Evolutionary conservation across 2,888 invertebrate species (phyloP), one percentile per base, ranked within the genome.

Genomic region (Sarcophaga caerulescens): DNA sequence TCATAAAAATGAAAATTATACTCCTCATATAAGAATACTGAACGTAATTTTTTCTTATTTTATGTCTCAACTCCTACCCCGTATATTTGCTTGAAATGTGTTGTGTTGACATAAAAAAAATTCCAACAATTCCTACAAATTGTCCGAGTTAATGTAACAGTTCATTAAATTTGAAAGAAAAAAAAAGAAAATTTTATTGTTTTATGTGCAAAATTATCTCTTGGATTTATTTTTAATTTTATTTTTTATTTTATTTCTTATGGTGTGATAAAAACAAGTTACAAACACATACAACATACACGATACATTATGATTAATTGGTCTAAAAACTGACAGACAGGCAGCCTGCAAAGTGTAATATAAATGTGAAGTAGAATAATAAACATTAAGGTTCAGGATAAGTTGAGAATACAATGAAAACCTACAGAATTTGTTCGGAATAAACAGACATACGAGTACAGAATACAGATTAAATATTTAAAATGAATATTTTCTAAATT

Each of bases 251-350:
- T 65, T 65, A 35, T 65, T 35, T 35, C 6, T 35, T 78, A 44
- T 52, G 25, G 57, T 71, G 57, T 65, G 57, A 52, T 62, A 69
- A 78, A 70, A 71, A 44, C 44, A 69, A 79, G 71, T 57, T n/a
- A 71, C 57, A 57, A 70, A n/a, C 21, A 35, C 44, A 71, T 71
- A 63, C 57, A 44, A 17, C 57, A 65, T 52, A n/a, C 23, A 69
- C 52, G 47, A 62, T 69, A 65, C 35, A 71, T 79, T 47, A 69
- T 78, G 69, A 69, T 78, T 47, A 78, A 78, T 69, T 78, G 69
- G 23, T 0, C 59, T 8, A 19, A 25, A 62, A 60, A 25, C n/a
- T 21, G 14, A 52, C 14, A 47, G 14, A 35, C 35, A 35, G 35
- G 1, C 35, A 35, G 6, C 6, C 35, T 35, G 35, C 35, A 35